phyloP scores from a whole-genome alignment of 2,888 invertebrate genomes.

The Calameuta idolon region DNA sequence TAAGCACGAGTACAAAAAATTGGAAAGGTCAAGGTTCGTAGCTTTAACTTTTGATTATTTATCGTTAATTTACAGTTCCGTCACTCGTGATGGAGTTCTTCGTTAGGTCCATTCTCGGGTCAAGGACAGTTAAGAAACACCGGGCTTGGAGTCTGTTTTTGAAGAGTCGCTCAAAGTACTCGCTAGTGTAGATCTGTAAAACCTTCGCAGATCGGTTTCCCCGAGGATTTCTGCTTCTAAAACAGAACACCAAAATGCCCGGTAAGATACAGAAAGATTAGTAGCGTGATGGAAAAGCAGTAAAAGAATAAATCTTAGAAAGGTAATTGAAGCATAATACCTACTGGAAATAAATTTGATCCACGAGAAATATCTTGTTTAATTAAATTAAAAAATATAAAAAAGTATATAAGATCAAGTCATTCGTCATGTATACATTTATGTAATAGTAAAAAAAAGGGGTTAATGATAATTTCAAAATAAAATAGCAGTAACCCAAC shows the following conservation, averaged over 20 bases:
- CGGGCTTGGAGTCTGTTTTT: constrained; percentile 40
- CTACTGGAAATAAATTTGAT: neutral
- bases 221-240: constrained; percentile 63
- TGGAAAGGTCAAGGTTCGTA: constrained; percentile 45
- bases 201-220: constrained; percentile 62
- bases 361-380: neutral
- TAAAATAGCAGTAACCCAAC: neutral
- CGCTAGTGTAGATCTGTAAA: constrained; percentile 63
- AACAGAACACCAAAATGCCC: constrained; percentile 45
- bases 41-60: constrained; percentile 23
- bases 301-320: neutral
- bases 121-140: constrained; percentile 36
- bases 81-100: constrained; percentile 50
- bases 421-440: neutral
- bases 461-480: neutral
- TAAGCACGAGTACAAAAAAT: constrained; percentile 31
- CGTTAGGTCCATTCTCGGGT: constrained; percentile 43
- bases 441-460: neutral
- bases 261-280: neutral
- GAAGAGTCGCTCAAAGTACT: constrained; percentile 22
- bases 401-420: no score
- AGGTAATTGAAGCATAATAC: neutral
- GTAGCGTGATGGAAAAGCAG: neutral
- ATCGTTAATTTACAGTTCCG: neutral
- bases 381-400: neutral